Base-by-base conservation (phyloP, 2,113 vertebrate species). In the Cochlearius cochlearius region DNA sequence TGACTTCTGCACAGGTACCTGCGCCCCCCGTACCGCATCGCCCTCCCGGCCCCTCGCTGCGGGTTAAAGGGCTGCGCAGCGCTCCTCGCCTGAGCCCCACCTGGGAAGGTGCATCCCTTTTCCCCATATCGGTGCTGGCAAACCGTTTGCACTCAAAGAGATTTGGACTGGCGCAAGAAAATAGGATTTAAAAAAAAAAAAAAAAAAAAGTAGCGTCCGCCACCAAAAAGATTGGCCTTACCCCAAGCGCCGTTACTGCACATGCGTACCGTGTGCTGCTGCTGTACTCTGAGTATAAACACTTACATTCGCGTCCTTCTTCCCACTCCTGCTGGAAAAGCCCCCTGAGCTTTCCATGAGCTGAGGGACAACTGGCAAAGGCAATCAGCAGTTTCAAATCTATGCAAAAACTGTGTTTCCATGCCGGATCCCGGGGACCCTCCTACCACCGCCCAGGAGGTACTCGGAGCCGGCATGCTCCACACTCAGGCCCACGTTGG, bases 401-500 rank as follows among this genome's bases (percentile, higher is more conserved):
- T 9, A 3, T 11, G 15, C 29, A 71, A 56, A 67, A 73, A 9
- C 1, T 36, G 2, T 6, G 8, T 22, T 55, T 34, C 2, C 10
- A 2, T 45, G 22, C 12, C 2, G 4, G 27, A 62, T 36, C 30
- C 14, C 8, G 22, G 16, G 53, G 83, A 72, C 12, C 11, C 56
- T 79, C 23, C 63, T 39, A 11, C 17, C 15, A 9, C 11, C 1
- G 3, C 29, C 14, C 16, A 8, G 34, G 12, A 5, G 12, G 23
- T 34, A 27, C 25, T 55, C 2, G 3, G 55, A 58, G 36, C n/a
- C 1, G 5, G n/a, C 29, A 20, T 8, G 21, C 3, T 12, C 56
- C 2, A 0, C 5, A 4, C 34, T 45, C 53, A 41, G 72, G 32
- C 20, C 29, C 17, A 27, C 0, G 1, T 43, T 52, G n/a, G n/a